Percentiles rank a stretch among this genome's conserved stretches.
phyloP scores from a whole-genome alignment of 2,797 vertebrate genomes.

The Protonibea diacanthus region DNA sequence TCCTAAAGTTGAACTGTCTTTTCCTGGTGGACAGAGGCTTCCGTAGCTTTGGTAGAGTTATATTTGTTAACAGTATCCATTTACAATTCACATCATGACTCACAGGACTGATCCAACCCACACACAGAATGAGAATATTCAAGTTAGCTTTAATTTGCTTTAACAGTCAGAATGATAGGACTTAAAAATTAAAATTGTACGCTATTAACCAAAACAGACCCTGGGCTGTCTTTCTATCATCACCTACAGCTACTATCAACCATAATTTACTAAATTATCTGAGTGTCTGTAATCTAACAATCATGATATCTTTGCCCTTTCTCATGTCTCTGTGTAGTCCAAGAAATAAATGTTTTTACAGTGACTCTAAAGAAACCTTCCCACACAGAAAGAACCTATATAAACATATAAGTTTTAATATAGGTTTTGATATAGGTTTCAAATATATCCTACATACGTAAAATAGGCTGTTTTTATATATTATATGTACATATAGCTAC shows the following conservation, averaged over 20 bases:
- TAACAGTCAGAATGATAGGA: constrained; percentile 45
- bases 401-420: too few species aligned
- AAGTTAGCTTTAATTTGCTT: constrained; percentile 27
- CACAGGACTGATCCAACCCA: constrained; percentile 13
- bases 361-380: neutral
- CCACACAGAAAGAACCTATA: too few species aligned
- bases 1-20: too few species aligned
- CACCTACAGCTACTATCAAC: constrained; percentile 43
- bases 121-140: constrained; percentile 9
- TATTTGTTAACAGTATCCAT: neutral
- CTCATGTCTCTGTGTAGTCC: neutral
- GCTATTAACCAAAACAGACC: constrained; percentile 51
- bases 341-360: constrained; percentile 14
- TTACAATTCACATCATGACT: constrained; percentile 14
- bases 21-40: neutral
- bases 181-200: constrained; percentile 39
- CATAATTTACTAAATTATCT: constrained; percentile 52
- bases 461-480: too few species aligned
- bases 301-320: constrained; percentile 22
- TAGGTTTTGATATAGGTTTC: too few species aligned
- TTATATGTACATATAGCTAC: too few species aligned
- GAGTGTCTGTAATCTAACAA: constrained; percentile 24
- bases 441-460: too few species aligned
- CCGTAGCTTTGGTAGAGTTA: neutral
- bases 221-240: constrained; percentile 31